These are phyloP conservation scores for Dicyrtomina minuta DNA, from an alignment of 2,888 invertebrate genomes.

Conservation along the genomic window DNA sequence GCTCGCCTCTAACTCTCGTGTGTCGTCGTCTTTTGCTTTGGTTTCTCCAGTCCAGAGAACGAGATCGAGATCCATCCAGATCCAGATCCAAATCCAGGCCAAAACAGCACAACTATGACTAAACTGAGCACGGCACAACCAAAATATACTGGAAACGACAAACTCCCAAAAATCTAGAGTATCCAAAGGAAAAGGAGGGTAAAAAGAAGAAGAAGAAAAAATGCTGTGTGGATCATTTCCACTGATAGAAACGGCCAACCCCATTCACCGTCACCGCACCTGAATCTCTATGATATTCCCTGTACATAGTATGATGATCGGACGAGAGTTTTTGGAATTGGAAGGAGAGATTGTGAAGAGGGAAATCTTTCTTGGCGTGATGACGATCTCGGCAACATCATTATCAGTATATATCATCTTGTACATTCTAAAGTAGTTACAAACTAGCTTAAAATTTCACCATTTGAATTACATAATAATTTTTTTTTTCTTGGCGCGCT, in stretches of 20 bases:
- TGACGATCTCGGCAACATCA: conserved; percentile 30
- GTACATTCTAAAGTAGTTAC: conserved; percentile 25
- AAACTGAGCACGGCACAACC: no score
- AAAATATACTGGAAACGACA: no score
- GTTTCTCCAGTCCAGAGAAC: background rate
- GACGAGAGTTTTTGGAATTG: background rate
- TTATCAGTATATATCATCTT: conserved; percentile 32
- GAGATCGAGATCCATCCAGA: background rate
- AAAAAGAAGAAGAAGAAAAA: background rate
- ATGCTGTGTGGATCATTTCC: no score
- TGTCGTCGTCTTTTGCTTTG: background rate
- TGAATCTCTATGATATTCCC: conserved; percentile 25
- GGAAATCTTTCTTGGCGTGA: conserved; percentile 25
- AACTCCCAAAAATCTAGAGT: no score
- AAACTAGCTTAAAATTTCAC: background rate
- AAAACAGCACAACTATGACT: no score
- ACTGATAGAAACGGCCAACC: no score
- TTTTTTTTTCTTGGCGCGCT: no score
- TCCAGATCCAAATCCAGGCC: background rate
- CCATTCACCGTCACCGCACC: conserved; percentile 15
- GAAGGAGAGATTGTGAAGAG: conserved; percentile 2
- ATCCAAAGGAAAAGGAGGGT: background rate
- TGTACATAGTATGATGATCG: conserved; percentile 9
- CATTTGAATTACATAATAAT: no score
- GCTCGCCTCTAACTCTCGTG: no score